A percentile compares a stretch with the other conserved stretches of the same genome.
Evolutionary conservation across 2,113 vertebrate genomes (phyloP).

Genomic region (Microcebus tavaratra): DNA sequence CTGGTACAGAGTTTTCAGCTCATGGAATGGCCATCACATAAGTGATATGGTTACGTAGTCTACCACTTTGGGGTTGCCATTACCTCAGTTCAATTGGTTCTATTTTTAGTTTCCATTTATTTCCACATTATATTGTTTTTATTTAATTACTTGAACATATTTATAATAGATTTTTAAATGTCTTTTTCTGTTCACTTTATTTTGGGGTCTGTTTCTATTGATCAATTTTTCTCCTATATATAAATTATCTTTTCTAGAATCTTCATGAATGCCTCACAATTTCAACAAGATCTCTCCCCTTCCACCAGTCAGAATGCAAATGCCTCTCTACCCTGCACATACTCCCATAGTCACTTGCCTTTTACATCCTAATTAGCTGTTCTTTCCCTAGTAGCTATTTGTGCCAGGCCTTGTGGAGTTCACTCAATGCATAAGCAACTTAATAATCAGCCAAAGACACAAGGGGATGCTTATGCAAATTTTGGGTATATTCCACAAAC

Average conservation of each 20-base stretch:
- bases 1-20: neutral
- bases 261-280: neutral
- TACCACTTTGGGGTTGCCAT: neutral
- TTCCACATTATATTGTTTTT: neutral
- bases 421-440: neutral
- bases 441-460: neutral
- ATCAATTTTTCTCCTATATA: neutral
- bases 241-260: neutral
- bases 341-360: neutral
- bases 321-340: neutral
- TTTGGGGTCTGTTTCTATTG: neutral
- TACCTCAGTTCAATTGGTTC: neutral
- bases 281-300: neutral
- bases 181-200: neutral
- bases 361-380: neutral
- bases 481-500: neutral
- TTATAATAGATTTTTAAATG: neutral
- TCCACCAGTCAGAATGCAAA: neutral
- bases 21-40: neutral
- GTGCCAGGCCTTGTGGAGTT: neutral
- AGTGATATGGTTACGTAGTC: neutral
- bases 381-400: neutral
- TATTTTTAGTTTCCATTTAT: neutral
- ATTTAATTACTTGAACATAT: neutral
- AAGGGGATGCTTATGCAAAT: neutral